phyloP scores from a whole-genome alignment of 2,888 invertebrate species.

The Heliconius hortense region DNA sequence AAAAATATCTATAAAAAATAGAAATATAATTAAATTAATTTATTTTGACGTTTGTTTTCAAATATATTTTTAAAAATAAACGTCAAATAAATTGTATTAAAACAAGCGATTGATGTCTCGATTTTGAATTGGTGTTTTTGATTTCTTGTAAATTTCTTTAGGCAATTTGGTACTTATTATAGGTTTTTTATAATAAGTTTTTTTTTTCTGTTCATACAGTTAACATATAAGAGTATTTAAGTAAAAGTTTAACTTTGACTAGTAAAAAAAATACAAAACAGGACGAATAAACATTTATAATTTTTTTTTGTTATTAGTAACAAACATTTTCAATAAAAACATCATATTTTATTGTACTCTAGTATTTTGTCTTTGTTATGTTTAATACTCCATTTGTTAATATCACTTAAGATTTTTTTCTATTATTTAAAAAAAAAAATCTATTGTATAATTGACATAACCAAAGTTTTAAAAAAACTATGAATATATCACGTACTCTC shows the following conservation, averaged over 20 bases:
- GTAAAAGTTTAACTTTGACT: no score
- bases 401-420: background rate
- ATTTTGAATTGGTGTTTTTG: background rate
- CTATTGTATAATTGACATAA: background rate
- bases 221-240: background rate
- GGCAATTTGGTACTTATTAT: no score
- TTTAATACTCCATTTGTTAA: background rate
- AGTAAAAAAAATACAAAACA: no score
- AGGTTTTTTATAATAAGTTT: background rate
- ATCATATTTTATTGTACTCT: background rate
- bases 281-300: no score
- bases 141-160: no score
- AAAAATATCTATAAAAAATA: constrained; percentile 4
- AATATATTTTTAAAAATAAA: background rate
- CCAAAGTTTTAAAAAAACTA: constrained; percentile 13
- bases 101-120: background rate
- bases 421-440: background rate
- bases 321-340: no score
- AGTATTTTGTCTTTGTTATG: background rate
- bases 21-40: background rate
- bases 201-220: background rate
- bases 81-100: background rate
- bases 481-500: constrained; percentile 30
- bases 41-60: background rate
- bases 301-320: no score